Percentiles rank a stretch among this genome's conserved stretches.
Conservation (phyloP, 2,888 invertebrate genomes). For the Rhagophthalmus giganteus region DNA sequence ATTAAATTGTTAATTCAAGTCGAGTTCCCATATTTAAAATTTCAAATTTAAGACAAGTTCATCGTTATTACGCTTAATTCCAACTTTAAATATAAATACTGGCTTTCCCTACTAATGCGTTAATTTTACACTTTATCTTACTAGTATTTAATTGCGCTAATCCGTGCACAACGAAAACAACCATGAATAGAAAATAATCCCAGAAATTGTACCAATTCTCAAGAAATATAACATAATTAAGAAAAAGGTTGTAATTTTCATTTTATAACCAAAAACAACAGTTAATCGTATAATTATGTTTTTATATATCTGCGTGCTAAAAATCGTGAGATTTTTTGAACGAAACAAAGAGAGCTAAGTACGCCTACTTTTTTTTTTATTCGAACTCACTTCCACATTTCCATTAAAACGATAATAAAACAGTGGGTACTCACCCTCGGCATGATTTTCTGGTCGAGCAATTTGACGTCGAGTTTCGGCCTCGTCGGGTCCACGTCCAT, state of each 20-base stretch:
- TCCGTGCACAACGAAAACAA: slow-evolving; percentile 5
- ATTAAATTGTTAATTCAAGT: slow-evolving; percentile 31
- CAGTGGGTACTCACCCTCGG: slow-evolving; percentile 31
- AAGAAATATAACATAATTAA: slow-evolving; percentile 44
- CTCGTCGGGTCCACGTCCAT: slow-evolving; percentile 26
- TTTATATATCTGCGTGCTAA: slow-evolving; percentile 13
- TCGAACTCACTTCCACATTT: no score
- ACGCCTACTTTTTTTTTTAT: slow-evolving; percentile 6
- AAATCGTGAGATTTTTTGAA: slow-evolving; percentile 15
- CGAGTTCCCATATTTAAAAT: slow-evolving; percentile 32
- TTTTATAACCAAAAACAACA: slow-evolving; percentile 37
- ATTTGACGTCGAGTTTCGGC: slow-evolving; percentile 25
- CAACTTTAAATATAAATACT: slow-evolving; percentile 1
- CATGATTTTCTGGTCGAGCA: slow-evolving; percentile 17
- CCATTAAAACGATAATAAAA: slow-evolving; percentile 7
- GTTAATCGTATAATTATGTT: slow-evolving; percentile 31
- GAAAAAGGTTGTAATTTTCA: slow-evolving; percentile 22
- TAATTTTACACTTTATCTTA: slow-evolving; percentile 13
- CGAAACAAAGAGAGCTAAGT: slow-evolving; percentile 2
- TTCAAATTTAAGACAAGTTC: slow-evolving; percentile 31
- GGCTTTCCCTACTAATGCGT: neutral
- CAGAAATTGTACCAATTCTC: slow-evolving; percentile 41
- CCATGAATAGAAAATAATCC: slow-evolving; percentile 22
- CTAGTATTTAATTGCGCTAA: slow-evolving; percentile 13
- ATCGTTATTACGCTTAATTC: slow-evolving; percentile 28